phyloP scores from a whole-genome alignment of 2,888 invertebrate genomes.

The Leptinotarsa rubiginosa region DNA sequence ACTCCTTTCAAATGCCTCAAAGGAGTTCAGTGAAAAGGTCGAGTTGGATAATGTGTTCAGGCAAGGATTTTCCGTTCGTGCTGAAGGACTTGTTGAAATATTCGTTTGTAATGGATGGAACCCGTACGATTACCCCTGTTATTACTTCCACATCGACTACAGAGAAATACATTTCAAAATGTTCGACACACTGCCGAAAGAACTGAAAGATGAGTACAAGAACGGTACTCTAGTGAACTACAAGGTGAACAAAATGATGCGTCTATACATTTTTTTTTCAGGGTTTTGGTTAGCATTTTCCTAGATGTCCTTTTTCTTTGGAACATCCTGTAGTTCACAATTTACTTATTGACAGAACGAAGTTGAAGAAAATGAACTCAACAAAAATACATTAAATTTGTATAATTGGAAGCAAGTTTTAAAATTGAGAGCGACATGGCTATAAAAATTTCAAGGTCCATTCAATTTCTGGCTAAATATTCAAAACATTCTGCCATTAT shows the following conservation, averaged over 20 bases:
- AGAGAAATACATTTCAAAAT: constrained; percentile 53
- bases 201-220: constrained; percentile 40
- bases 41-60: constrained; percentile 54
- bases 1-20: constrained; percentile 52
- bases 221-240: constrained; percentile 30
- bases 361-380: not conserved
- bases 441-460: constrained; percentile 5
- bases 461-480: not conserved
- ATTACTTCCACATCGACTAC: constrained; percentile 56
- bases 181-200: constrained; percentile 49
- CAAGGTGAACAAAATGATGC: constrained; percentile 34
- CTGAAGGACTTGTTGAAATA: constrained; percentile 55
- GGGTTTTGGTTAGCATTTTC: not conserved
- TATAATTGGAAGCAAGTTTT: too few species aligned
- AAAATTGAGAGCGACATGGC: too few species aligned
- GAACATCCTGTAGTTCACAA: too few species aligned
- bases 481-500: not conserved
- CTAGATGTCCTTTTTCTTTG: too few species aligned
- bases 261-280: not conserved
- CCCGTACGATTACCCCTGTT: constrained; percentile 59
- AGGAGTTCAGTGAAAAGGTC: constrained; percentile 53
- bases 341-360: too few species aligned
- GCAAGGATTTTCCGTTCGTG: constrained; percentile 58
- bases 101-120: constrained; percentile 60
- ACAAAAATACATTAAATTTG: not conserved